Evolutionary conservation across 2,113 vertebrate species (phyloP), one percentile per base, ranked within the genome.

Genomic region (Bujurquina vittata): DNA sequence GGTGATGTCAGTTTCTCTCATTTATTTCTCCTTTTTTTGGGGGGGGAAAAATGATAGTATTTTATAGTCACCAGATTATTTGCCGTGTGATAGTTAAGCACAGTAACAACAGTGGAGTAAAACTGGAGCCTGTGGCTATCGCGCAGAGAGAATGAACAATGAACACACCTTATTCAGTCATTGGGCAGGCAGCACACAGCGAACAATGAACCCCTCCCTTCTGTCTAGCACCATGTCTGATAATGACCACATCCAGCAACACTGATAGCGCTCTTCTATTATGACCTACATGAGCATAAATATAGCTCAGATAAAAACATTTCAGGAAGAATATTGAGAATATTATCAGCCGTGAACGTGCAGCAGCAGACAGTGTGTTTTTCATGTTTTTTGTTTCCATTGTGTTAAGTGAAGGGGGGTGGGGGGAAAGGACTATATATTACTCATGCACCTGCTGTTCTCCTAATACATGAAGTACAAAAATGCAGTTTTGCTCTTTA

Each of bases 151-250:
- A 88, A 77, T 65, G 88, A 93, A 94, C 93, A 94, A 94, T 93
- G 94, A 93, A 84, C 88, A 91, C 91, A 93, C 92, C 92, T 94
- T 92, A 83, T 91, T 91, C 90, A 91, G 88, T 87, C 81, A 79
- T 26, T 87, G 90, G 82, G 83, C 86, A 85, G 84, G 86, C 90
- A 85, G 87, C 62, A 52, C 77, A 84, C 85, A 87, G 82, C 26
- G 84, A 90, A 93, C 94, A 93, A 94, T 93, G 92, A 93, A 88
- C 89, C 89, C 91, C 90, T 90, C 90, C 93, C 90, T 90, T 75
- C 55, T 69, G 89, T 90, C 90, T 90, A 81, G 92, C 91, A 85
- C 88, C 88, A 86, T 83, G 89, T 92, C 92, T 94, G 92, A 93
- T 92, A 93, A 94, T 93, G 90, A 93, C 92, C 91, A 88, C 90